These are phyloP conservation scores for Tokudaia muenninki DNA, from an alignment of 2,797 vertebrate genomes.

Conservation along the genomic window DNA sequence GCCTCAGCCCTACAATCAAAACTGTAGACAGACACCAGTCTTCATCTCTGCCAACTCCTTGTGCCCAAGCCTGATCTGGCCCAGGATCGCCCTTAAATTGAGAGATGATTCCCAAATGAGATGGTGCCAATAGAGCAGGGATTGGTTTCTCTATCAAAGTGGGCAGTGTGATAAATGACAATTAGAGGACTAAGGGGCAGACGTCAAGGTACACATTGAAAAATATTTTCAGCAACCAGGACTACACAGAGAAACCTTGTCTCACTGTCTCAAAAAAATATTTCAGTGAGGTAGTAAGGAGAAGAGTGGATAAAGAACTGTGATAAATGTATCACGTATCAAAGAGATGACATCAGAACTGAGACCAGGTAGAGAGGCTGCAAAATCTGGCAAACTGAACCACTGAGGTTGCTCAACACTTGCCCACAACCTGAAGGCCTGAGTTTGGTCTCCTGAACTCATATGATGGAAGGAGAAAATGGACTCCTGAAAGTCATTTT, in stretches of 20 bases:
- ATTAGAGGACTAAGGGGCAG: not conserved
- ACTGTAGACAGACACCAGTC: not conserved
- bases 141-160: not conserved
- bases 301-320: conserved; percentile 40
- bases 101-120: not conserved
- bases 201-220: not conserved
- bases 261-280: not conserved
- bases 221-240: not conserved
- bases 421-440: not conserved
- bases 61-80: not conserved
- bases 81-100: not conserved
- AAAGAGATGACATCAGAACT: not conserved
- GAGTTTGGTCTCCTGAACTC: not conserved
- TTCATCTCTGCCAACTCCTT: not conserved
- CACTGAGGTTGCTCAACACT: not conserved
- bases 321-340: not conserved
- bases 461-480: not conserved
- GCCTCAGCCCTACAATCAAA: not conserved
- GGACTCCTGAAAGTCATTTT: not conserved
- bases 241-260: not conserved
- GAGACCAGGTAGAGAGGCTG: not conserved
- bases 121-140: not conserved
- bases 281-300: not conserved
- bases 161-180: not conserved
- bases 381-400: not conserved